Conservation (phyloP, 2,888 invertebrate genomes). For the Rutpela maculata region DNA sequence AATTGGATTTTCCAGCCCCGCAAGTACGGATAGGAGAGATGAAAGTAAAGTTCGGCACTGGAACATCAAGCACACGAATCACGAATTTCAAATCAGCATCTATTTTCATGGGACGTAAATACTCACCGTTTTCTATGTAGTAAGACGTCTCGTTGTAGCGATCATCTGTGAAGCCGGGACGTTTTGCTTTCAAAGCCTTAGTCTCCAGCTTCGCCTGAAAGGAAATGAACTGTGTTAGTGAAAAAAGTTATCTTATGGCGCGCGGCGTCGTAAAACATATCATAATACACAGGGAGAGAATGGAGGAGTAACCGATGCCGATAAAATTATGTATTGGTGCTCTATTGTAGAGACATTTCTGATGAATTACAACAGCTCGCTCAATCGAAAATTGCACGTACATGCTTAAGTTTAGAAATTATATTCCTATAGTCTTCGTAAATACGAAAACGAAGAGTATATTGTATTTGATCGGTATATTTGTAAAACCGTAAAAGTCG, state of each 20-base stretch:
- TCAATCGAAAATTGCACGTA: too few species aligned
- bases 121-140: constrained; percentile 95
- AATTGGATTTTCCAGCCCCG: constrained; percentile 50
- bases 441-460: too few species aligned
- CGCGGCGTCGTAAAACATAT: constrained; percentile 39
- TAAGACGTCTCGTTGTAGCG: constrained; percentile 96
- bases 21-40: constrained; percentile 13
- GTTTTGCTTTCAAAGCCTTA: constrained; percentile 91
- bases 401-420: too few species aligned
- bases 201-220: constrained; percentile 93
- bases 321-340: not conserved
- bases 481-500: too few species aligned
- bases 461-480: too few species aligned
- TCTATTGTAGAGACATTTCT: not conserved
- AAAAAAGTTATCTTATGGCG: constrained; percentile 40
- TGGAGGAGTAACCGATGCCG: not conserved
- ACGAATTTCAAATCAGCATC: constrained; percentile 50
- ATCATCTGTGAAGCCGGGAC: constrained; percentile 94
- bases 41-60: constrained; percentile 23
- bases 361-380: too few species aligned
- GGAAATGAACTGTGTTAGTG: constrained; percentile 67
- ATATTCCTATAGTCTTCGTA: too few species aligned
- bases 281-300: not conserved
- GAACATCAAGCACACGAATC: constrained; percentile 44
- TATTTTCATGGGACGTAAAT: constrained; percentile 38